Evolutionary conservation across 2,113 vertebrate genomes (phyloP), one percentile per base, ranked within the genome.

Genomic region (Myotis brandtii): DNA sequence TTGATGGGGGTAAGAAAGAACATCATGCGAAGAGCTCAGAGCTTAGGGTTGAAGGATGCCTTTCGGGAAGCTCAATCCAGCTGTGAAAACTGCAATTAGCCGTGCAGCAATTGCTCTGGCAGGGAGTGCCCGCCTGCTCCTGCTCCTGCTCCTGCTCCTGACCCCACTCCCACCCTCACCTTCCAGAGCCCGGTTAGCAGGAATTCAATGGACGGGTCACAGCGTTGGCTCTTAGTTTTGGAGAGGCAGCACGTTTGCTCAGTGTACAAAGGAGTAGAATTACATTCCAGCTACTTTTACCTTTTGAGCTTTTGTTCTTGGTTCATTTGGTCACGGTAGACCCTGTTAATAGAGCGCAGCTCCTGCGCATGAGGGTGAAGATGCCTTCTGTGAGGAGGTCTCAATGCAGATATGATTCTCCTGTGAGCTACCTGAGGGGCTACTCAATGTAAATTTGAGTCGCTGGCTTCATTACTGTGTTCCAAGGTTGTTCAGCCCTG

Each of bases 1-100:
- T 97, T 97, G 97, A 97, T 96, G 84, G 94, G 94, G 76, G 79
- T 91, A 81, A 97, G 89, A 88, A 86, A 94, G 86, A 94, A 83
- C 96, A 94, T 97, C 84, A 91, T 54, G 94, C 97, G 83, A 95
- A 81, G 40, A 67, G 93, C 91, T 80, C 25, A 95, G 94, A 87
- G 89, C 93, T 95, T n/a, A 32, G 50, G 82, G 83, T 89, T 62
- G 94, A 96, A 96, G 96, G 13, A 93, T 95, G 80, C 72, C 95
- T 97, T 96, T 97, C 93, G 96, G 91, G 94, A 95, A 94, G 82
- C 82, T 97, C 89, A 66, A 43, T 89, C 96, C 97, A 95, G 95
- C 97, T 94, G 95, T 94, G 97, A 96, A 97, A 94, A 95, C 66
- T 95, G 88, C 96, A 98, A 97, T 97, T 96, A 97, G 93, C 79